Base-by-base conservation (phyloP, 2,113 vertebrate species). In the Chlorodrepanis virens region DNA sequence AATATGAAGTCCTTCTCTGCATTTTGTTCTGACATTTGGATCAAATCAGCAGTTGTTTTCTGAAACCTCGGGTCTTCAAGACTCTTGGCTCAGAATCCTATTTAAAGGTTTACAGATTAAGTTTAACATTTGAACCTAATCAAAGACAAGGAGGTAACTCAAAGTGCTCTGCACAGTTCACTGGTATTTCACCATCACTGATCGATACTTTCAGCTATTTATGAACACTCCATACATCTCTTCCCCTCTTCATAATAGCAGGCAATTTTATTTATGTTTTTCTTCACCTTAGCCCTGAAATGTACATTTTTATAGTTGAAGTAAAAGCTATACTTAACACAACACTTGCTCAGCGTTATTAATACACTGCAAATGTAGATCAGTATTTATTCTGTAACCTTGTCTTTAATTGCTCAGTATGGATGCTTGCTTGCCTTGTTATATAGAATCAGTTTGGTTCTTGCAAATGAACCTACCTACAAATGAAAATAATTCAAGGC, bases 31-130 rank as follows among this genome's bases (percentile, higher is more conserved):
- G 97, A 96, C 96, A 96, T 97, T 97, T 96, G 92, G 91, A 96
- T 97, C 95, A 97, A 96, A 94, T 78, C 83, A 79, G 93, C 75
- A 71, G 82, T n/a, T 93, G 87, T 94, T 94, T 95, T 86, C 67
- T 94, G 89, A 94, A 97, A 97, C 39, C 93, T 91, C 69, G 57
- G 56, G 72, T 96, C 90, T 93, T 82, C 1, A 1, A 93, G 83
- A 39, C 63, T 96, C 93, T 95, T 81, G 68, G 82, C 53, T 90
- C 72, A 92, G 87, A 97, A 94, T 97, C 81, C 67, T 53, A 56
- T 92, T 95, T 96, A 94, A 94, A 96, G 74, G 70, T 96, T 94
- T 97, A 96, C 91, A 95, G 94, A 94, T 96, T 97, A 97, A 97
- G 65, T 95, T 97, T 96, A 97, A 95, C 82, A 93, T 92, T 97